Evolutionary conservation across 2,888 invertebrate species (phyloP).

Genomic region (Ceramica pisi): DNA sequence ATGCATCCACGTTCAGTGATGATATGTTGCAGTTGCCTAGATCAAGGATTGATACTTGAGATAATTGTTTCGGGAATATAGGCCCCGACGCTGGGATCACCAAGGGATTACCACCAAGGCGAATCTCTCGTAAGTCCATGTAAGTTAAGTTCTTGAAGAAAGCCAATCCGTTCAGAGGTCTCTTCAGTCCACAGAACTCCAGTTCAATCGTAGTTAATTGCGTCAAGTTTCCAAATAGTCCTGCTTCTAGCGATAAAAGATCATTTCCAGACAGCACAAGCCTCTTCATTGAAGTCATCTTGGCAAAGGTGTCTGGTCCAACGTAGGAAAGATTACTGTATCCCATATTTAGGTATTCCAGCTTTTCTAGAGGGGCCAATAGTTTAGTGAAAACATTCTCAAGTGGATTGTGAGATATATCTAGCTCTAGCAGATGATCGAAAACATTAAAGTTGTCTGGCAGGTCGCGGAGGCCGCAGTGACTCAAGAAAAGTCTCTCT

Average conservation of each 20-base stretch:
- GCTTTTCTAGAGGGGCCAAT: constrained; percentile 92
- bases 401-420: constrained; percentile 93
- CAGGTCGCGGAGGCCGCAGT: constrained; percentile 92
- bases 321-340: constrained; percentile 93
- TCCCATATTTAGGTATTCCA: constrained; percentile 94
- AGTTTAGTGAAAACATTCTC: constrained; percentile 92
- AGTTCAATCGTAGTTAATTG: constrained; percentile 92
- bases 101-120: constrained; percentile 93
- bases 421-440: constrained; percentile 92
- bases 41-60: constrained; percentile 92
- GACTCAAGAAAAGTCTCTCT: constrained; percentile 92
- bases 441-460: constrained; percentile 93
- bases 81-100: constrained; percentile 91
- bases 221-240: constrained; percentile 93
- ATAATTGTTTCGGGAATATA: constrained; percentile 92
- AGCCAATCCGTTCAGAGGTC: constrained; percentile 92
- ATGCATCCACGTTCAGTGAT: constrained; percentile 91
- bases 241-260: constrained; percentile 92
- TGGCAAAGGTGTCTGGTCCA: constrained; percentile 92
- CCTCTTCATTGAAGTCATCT: constrained; percentile 92
- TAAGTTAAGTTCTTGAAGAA: constrained; percentile 92
- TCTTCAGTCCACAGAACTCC: constrained; percentile 92
- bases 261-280: constrained; percentile 93
- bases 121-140: constrained; percentile 92
- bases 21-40: constrained; percentile 92